Conservation (phyloP, 30 jellyfish, hydroid and myxozoan species). For the Aurelia coerulea region DNA sequence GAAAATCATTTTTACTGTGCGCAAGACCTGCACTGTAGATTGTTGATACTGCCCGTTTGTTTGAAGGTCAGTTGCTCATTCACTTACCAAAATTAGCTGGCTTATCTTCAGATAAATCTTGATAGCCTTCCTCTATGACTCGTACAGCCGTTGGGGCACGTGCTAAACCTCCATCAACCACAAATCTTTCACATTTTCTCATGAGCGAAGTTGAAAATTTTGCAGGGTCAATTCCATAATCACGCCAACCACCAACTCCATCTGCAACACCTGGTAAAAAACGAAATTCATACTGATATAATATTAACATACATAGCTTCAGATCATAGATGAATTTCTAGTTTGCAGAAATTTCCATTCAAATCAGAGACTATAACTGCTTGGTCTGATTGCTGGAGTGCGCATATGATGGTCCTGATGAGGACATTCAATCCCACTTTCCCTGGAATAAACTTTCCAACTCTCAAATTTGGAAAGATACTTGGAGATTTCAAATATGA, state of each 20-base stretch:
- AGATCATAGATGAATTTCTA: too few species aligned
- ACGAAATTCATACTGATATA: neutral
- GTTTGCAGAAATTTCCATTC: too few species aligned
- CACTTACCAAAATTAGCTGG: conserved; percentile 73
- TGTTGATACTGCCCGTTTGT: neutral
- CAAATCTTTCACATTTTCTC: conserved; percentile 79
- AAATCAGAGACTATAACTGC: too few species aligned
- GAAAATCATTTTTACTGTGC: too few species aligned
- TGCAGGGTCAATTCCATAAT: conserved; percentile 85
- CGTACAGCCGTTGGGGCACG: conserved; percentile 65
- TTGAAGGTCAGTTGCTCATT: neutral
- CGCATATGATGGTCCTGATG: too few species aligned
- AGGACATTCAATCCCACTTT: too few species aligned
- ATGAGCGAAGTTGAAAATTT: conserved; percentile 74
- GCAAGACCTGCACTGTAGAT: neutral
- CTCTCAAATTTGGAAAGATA: too few species aligned
- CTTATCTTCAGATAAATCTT: conserved; percentile 65
- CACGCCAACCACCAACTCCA: conserved; percentile 94
- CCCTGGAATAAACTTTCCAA: too few species aligned
- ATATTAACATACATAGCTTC: neutral
- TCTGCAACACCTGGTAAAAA: conserved; percentile 81
- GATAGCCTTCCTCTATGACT: conserved; percentile 59
- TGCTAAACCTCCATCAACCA: conserved; percentile 69
- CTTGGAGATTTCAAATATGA: too few species aligned
- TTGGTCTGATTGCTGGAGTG: too few species aligned